Evolutionary conservation across 1,140 invertebrate species (phyloP).

Genomic region (Hypsibius dujardini): DNA sequence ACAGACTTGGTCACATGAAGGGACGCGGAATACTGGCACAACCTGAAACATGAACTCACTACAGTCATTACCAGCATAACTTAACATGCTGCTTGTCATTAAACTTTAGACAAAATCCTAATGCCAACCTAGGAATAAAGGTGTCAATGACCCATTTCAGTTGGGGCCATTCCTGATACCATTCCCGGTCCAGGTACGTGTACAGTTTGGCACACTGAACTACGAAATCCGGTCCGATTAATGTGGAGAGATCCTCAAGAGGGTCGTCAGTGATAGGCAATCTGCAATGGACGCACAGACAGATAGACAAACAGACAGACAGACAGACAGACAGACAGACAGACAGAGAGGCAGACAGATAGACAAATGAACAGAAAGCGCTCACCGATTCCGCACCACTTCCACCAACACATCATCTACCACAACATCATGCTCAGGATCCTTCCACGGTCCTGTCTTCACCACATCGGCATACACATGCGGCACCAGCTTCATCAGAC

Average conservation of each 20-base stretch:
- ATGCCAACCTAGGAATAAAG: background rate
- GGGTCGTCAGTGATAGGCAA: conserved; percentile 7
- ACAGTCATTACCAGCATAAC: background rate
- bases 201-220: conserved; percentile 17
- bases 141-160: conserved; percentile 19
- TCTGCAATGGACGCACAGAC: too few relatives aligned
- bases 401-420: conserved; percentile 31
- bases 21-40: background rate
- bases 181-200: conserved; percentile 21
- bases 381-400: conserved; percentile 26
- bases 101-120: too few relatives aligned
- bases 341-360: too few relatives aligned
- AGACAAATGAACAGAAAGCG: background rate
- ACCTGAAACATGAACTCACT: background rate
- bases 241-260: conserved; percentile 20
- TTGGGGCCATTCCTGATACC: conserved; percentile 21
- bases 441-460: background rate
- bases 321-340: too few relatives aligned
- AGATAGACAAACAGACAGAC: too few relatives aligned
- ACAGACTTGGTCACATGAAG: background rate
- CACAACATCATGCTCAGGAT: background rate
- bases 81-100: background rate
- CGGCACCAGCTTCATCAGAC: conserved; percentile 19
- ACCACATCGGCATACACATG: background rate
- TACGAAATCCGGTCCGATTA: conserved; percentile 18